These are phyloP conservation scores for Hofmannophila pseudospretella DNA, from an alignment of 2,888 invertebrate species.

Conservation along the genomic window DNA sequence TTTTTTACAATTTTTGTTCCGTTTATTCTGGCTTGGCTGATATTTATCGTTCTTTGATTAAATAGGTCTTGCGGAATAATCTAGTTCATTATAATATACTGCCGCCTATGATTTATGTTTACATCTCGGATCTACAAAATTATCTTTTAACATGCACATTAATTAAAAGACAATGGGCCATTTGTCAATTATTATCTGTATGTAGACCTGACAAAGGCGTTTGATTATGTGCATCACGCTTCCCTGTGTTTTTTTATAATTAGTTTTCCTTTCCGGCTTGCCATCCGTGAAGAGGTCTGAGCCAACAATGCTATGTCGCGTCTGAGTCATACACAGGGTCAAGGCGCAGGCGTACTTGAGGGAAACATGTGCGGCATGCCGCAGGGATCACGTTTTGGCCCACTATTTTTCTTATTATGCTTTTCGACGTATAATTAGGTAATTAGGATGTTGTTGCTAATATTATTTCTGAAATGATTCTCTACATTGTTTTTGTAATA, in stretches of 20 bases:
- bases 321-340: conserved; percentile 22
- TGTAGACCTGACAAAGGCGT: conserved; percentile 28
- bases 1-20: no score
- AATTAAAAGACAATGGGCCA: background rate
- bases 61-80: no score
- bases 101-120: background rate
- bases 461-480: no score
- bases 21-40: no score
- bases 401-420: conserved; percentile 21
- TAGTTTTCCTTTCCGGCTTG: conserved; percentile 36
- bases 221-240: conserved; percentile 33
- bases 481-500: no score
- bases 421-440: no score
- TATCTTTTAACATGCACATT: background rate
- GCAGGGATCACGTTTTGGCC: conserved; percentile 31
- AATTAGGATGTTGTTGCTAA: no score
- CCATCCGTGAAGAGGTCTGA: conserved; percentile 29
- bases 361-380: conserved; percentile 34
- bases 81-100: no score
- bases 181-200: conserved; percentile 5
- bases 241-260: conserved; percentile 20
- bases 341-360: conserved; percentile 26
- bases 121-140: background rate
- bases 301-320: conserved; percentile 15
- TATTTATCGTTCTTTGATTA: no score